Evolutionary conservation across 1,140 invertebrate species (phyloP).

Genomic region (Drosophila lacteicornis): DNA sequence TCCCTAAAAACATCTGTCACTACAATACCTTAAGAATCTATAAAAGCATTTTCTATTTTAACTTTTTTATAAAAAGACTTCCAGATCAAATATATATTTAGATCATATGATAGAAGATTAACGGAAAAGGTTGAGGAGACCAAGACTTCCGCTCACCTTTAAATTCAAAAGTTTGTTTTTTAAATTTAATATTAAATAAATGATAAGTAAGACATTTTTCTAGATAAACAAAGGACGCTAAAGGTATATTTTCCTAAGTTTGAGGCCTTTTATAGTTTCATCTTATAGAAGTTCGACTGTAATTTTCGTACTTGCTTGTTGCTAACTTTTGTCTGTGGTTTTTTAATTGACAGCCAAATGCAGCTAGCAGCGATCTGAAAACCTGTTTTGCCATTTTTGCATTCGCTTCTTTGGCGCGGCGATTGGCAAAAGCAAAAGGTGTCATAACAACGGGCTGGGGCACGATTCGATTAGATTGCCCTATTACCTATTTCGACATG

Average conservation of each 20-base stretch:
- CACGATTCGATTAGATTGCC: constrained; percentile 56
- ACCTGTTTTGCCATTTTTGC: constrained; percentile 68
- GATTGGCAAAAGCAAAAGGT: constrained; percentile 69
- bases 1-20: not conserved
- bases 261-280: not conserved
- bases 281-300: constrained; percentile 9
- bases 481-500: constrained; percentile 70
- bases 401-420: constrained; percentile 57
- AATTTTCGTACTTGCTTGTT: constrained; percentile 28
- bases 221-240: too few species aligned
- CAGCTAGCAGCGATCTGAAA: constrained; percentile 35
- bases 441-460: constrained; percentile 59
- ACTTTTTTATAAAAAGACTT: not conserved
- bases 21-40: too few species aligned
- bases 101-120: not conserved
- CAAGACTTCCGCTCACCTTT: too few species aligned
- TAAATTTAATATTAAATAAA: not conserved
- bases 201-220: not conserved
- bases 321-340: constrained; percentile 39
- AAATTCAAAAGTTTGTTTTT: not conserved
- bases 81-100: not conserved
- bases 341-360: constrained; percentile 77
- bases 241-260: too few species aligned
- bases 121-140: accelerated
- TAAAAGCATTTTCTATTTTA: not conserved